phyloP scores from a whole-genome alignment of 2,888 invertebrate species.

The Agriotes lineatus region DNA sequence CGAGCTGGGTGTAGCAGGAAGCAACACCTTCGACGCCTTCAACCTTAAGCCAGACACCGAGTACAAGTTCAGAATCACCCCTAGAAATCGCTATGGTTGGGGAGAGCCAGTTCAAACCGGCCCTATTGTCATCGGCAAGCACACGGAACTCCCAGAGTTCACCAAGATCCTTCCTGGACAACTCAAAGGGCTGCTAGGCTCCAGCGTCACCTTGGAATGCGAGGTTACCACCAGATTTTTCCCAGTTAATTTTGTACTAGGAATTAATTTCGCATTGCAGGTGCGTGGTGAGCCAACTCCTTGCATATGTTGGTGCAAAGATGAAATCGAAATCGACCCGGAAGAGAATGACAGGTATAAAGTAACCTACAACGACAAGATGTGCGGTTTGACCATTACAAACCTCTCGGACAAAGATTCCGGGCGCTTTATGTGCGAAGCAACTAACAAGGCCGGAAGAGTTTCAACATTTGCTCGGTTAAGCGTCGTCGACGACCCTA shows the following conservation, averaged over 20 bases:
- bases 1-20: conserved; percentile 85
- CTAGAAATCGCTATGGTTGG: conserved; percentile 91
- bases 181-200: conserved; percentile 78
- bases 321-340: conserved; percentile 78
- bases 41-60: conserved; percentile 83
- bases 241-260: not conserved
- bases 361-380: conserved; percentile 68
- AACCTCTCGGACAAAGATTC: conserved; percentile 76
- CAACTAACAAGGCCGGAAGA: conserved; percentile 82
- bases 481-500: conserved; percentile 80
- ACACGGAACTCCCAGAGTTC: conserved; percentile 82
- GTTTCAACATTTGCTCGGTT: conserved; percentile 87
- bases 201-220: conserved; percentile 77
- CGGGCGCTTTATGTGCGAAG: conserved; percentile 88
- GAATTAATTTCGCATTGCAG: conserved; percentile 45
- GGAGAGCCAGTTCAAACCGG: conserved; percentile 80
- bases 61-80: conserved; percentile 90
- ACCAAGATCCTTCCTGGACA: conserved; percentile 81
- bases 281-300: conserved; percentile 74
- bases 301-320: conserved; percentile 84
- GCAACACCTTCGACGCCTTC: conserved; percentile 86
- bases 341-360: conserved; percentile 70
- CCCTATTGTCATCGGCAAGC: conserved; percentile 75
- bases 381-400: conserved; percentile 74
- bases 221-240: conserved; percentile 67